Conservation (phyloP, 2,797 vertebrate species). For the Labroides dimidiatus region DNA sequence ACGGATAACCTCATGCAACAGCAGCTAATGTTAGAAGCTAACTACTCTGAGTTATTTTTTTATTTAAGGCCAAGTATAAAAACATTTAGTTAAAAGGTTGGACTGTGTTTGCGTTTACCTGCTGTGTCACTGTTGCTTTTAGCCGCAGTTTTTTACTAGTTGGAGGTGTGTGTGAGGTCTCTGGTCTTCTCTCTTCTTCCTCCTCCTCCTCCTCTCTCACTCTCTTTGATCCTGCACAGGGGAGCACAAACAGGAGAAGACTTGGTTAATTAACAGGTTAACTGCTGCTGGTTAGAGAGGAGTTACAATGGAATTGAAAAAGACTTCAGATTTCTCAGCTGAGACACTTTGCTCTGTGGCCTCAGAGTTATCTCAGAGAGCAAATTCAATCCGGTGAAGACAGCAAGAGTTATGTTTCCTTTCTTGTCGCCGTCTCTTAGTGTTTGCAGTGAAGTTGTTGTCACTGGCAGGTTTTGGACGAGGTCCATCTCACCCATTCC, state of each 20-base stretch:
- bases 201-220: slow-evolving; percentile 91
- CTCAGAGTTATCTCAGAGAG: too few species aligned
- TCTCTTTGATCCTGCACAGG: slow-evolving; percentile 82
- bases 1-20: too few species aligned
- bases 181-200: slow-evolving; percentile 87
- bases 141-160: slow-evolving; percentile 89
- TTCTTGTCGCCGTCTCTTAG: too few species aligned
- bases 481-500: slow-evolving; percentile 83
- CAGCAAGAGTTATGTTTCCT: too few species aligned
- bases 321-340: too few species aligned
- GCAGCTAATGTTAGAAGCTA: too few species aligned
- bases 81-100: background rate
- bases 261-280: background rate
- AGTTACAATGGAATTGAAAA: background rate
- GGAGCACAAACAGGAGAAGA: background rate
- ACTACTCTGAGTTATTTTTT: too few species aligned
- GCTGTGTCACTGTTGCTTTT: slow-evolving; percentile 79
- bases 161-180: slow-evolving; percentile 85
- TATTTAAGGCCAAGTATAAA: too few species aligned
- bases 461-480: background rate
- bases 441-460: too few species aligned
- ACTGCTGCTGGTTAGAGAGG: background rate
- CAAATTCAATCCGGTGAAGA: too few species aligned
- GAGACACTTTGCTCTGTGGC: too few species aligned
- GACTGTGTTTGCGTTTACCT: slow-evolving; percentile 45